Evolutionary conservation across 2,888 invertebrate genomes (phyloP), one percentile per base, ranked within the genome.

Genomic region (Eupithecia inturbata): DNA sequence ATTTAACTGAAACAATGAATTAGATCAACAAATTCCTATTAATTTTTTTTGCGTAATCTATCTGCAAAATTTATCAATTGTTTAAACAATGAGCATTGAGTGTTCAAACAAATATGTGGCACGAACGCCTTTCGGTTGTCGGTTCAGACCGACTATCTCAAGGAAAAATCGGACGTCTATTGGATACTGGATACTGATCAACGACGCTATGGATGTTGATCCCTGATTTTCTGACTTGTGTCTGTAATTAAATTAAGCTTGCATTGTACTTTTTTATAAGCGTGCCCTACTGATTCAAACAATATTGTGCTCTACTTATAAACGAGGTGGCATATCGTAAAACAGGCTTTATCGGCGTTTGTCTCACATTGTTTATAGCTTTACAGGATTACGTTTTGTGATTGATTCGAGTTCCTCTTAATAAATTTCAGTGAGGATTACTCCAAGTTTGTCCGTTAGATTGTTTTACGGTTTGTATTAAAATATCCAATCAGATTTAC

Each of bases 321-420:
- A 92, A 94, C 91, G 89, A 92, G 90, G 91, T 92, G 92, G 90
- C 91, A 88, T 88, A 85, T 92, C 92, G 91, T 93, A 92, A 94
- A 94, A 83, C 85, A 84, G 81, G 82, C 87, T 90, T 90, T 91
- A 90, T 89, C 88, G 89, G 85, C 88, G 83, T 89, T 90, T 88
- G 89, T 89, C 87, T 83, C 85, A 87, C 85, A 90, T 92, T 91
- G 91, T 94, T 94, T 94, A 93, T 88, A 84, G 88, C 87, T 85
- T 81, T 87, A 87, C 87, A 84, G 92, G 91, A 91, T 93, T 91
- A 92, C 91, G 82, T 88, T 86, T 88, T 87, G 87, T 92, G 93
- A 94, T 93, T 93, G 93, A 94, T 93, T 91, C 86, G 84, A 87
- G 86, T 89, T 89, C 85, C 85, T 87, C 86, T 86, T 87, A 89